phyloP scores from a whole-genome alignment of 2,797 vertebrate genomes.

The Pelobates cultripes region DNA sequence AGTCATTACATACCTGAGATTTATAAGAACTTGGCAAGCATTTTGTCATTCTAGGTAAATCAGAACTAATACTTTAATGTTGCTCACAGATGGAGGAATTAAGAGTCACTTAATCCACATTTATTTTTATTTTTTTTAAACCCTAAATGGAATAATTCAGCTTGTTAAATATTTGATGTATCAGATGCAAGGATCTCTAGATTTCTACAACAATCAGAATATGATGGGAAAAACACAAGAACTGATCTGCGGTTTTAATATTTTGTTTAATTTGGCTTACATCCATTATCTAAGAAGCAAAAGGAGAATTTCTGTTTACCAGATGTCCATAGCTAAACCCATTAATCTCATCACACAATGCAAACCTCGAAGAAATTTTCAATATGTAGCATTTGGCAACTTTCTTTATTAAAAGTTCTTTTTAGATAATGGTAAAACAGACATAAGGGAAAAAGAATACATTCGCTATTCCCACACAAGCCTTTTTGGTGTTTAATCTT shows the following conservation, averaged over 20 bases:
- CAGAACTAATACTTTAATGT: background rate
- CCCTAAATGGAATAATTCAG: conserved; percentile 4
- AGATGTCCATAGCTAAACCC: conserved; percentile 12
- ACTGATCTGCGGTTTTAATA: conserved; percentile 9
- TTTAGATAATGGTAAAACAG: too few species aligned
- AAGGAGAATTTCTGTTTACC: conserved; percentile 23
- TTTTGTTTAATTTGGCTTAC: conserved; percentile 22
- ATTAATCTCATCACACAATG: too few species aligned
- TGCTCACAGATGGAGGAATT: conserved; percentile 9
- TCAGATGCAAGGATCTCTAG: conserved; percentile 20
- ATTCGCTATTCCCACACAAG: too few species aligned
- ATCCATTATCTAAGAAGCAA: conserved; percentile 35
- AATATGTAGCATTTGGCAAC: too few species aligned
- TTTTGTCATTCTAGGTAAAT: background rate
- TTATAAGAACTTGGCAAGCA: background rate
- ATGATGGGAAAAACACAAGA: conserved; percentile 25
- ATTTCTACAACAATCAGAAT: conserved; percentile 14
- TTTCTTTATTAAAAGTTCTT: too few species aligned
- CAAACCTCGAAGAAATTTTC: too few species aligned
- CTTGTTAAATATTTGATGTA: conserved; percentile 13
- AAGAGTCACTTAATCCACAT: background rate
- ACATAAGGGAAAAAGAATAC: too few species aligned
- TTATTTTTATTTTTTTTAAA: background rate
- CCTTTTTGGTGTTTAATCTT: too few species aligned
- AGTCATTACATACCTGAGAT: background rate